phyloP scores from a whole-genome alignment of 2,113 vertebrate species.

The Diadophis punctatus region DNA sequence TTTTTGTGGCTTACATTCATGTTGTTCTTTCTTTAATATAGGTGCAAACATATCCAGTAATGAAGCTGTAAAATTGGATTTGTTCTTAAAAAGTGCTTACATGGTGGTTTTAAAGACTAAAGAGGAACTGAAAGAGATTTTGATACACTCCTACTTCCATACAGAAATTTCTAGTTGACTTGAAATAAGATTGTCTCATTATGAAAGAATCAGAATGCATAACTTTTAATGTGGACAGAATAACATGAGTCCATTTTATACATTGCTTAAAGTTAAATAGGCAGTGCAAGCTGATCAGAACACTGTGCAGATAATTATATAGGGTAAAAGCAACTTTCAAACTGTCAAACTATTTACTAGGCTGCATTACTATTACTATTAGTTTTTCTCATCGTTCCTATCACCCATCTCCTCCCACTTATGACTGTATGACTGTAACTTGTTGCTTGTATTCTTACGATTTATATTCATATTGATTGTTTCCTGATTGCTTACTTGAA shows the following conservation, averaged over 20 bases:
- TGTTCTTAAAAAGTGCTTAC: background rate
- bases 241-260: background rate
- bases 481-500: too few species aligned
- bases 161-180: background rate
- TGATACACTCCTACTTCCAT: background rate
- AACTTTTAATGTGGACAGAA: background rate
- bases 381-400: too few species aligned
- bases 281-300: slow-evolving; percentile 12
- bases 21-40: background rate
- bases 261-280: background rate
- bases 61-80: background rate
- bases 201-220: background rate
- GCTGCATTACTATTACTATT: too few species aligned
- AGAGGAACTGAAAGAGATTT: background rate
- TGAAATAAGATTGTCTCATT: background rate
- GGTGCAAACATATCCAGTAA: background rate
- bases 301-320: background rate
- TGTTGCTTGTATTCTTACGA: too few species aligned
- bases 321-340: background rate
- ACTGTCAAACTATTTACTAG: too few species aligned
- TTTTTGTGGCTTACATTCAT: background rate
- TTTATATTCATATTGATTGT: too few species aligned
- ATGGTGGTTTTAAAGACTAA: background rate
- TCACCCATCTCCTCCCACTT: too few species aligned
- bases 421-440: too few species aligned